These are phyloP conservation scores for Himalopsyche kuldschensis DNA, from an alignment of 2,888 invertebrate genomes.

Conservation along the genomic window DNA sequence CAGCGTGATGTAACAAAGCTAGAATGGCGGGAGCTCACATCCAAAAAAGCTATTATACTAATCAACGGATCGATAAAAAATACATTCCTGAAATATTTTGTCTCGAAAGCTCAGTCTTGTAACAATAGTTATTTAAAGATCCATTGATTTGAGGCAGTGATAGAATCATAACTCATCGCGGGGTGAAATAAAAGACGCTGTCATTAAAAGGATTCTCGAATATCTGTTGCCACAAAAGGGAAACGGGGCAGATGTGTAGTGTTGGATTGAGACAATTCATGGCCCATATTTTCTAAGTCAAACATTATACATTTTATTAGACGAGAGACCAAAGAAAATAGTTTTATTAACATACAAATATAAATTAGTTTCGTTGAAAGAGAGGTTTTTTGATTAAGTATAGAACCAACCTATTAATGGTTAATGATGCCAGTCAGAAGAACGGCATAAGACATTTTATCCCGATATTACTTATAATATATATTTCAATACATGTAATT, in stretches of 20 bases:
- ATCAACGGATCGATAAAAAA: constrained; percentile 34
- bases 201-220: constrained; percentile 27
- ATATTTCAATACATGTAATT: too few relatives aligned
- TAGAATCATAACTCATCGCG: constrained; percentile 25
- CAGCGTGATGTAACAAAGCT: constrained; percentile 11
- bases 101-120: constrained; percentile 10
- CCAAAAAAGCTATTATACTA: constrained; percentile 31
- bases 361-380: too few relatives aligned
- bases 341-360: too few relatives aligned
- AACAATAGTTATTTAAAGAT: constrained; percentile 38
- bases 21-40: constrained; percentile 7
- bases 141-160: constrained; percentile 32
- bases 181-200: constrained; percentile 27
- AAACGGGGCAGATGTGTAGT: background rate
- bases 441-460: too few relatives aligned
- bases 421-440: too few relatives aligned
- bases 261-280: background rate
- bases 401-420: too few relatives aligned
- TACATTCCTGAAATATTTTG: constrained; percentile 29
- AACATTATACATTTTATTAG: too few relatives aligned
- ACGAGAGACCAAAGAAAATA: too few relatives aligned
- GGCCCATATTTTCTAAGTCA: too few relatives aligned
- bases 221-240: constrained; percentile 20
- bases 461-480: too few relatives aligned
- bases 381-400: too few relatives aligned